phyloP scores from a whole-genome alignment of 2,888 invertebrate species.

The Hymenopus coronatus region DNA sequence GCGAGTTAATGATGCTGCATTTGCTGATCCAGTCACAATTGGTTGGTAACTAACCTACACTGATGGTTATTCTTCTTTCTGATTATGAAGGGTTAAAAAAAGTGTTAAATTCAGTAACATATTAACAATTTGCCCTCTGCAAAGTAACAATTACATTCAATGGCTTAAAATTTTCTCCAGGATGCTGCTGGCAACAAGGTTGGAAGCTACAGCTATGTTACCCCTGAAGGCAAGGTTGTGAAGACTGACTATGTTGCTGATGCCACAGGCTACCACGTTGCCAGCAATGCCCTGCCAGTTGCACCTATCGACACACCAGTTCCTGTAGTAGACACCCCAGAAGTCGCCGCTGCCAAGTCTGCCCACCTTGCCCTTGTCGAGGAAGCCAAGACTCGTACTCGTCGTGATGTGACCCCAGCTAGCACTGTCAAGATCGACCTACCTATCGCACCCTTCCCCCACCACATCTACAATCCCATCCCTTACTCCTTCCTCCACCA shows the following conservation, averaged over 20 bases:
- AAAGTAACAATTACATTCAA: too few relatives aligned
- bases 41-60: too few relatives aligned
- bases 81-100: too few relatives aligned
- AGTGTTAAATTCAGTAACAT: too few relatives aligned
- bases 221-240: constrained; percentile 48
- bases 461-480: constrained; percentile 23
- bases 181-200: constrained; percentile 47
- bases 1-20: too few relatives aligned
- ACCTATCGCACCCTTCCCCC: constrained; percentile 23
- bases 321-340: constrained; percentile 38
- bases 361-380: constrained; percentile 43
- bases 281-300: constrained; percentile 47
- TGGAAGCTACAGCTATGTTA: constrained; percentile 49
- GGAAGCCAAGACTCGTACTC: constrained; percentile 24
- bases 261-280: constrained; percentile 47
- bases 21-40: too few relatives aligned
- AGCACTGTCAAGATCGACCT: constrained; percentile 19
- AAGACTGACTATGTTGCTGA: constrained; percentile 50
- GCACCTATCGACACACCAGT: constrained; percentile 37
- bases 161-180: constrained; percentile 32
- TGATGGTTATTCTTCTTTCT: too few relatives aligned
- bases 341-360: constrained; percentile 49
- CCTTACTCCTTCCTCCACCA: constrained; percentile 13
- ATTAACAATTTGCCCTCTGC: too few relatives aligned
- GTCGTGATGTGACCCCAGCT: constrained; percentile 29